A percentile compares a stretch with the other conserved stretches of the same genome.
These are phyloP conservation scores for Melanostoma mellinum DNA, from an alignment of 2,888 invertebrate genomes.

Conservation along the genomic window DNA sequence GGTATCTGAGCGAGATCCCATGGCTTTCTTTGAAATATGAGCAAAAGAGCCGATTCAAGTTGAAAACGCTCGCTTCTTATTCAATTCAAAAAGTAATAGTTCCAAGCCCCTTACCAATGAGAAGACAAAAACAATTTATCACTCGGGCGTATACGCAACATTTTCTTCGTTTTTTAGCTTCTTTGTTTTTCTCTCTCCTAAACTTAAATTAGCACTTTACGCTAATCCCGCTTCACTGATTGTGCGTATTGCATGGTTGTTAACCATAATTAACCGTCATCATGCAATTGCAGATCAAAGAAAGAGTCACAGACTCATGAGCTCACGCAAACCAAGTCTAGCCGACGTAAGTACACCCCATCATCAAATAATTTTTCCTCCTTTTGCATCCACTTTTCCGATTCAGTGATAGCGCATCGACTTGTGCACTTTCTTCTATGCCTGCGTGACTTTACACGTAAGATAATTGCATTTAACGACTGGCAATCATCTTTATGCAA, in stretches of 20 bases:
- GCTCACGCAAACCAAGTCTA: not conserved
- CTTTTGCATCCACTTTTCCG: slow-evolving; percentile 49
- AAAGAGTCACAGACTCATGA: slow-evolving; percentile 30
- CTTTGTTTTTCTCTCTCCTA: not conserved
- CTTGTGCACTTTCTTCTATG: slow-evolving; percentile 64
- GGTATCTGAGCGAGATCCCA: no score
- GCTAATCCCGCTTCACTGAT: not conserved
- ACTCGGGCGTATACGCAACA: slow-evolving; percentile 15
- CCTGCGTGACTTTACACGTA: slow-evolving; percentile 33
- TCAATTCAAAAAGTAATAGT: no score
- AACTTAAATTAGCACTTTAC: not conserved
- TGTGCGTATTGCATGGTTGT: not conserved
- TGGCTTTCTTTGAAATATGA: no score
- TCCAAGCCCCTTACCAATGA: not conserved
- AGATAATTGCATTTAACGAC: slow-evolving; percentile 28
- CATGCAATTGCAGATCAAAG: slow-evolving; percentile 22
- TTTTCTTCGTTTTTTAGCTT: not conserved
- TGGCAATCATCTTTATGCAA: not conserved
- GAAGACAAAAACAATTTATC: not conserved
- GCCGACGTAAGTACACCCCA: slow-evolving; percentile 1
- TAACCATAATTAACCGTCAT: slow-evolving; percentile 2
- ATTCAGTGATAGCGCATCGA: slow-evolving; percentile 58
- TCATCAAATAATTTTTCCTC: not conserved
- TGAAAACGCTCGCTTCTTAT: no score
- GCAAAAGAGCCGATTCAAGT: no score